Evolutionary conservation across 1,140 invertebrate genomes (phyloP).

Genomic region (Bombus haemorrhoidalis): DNA sequence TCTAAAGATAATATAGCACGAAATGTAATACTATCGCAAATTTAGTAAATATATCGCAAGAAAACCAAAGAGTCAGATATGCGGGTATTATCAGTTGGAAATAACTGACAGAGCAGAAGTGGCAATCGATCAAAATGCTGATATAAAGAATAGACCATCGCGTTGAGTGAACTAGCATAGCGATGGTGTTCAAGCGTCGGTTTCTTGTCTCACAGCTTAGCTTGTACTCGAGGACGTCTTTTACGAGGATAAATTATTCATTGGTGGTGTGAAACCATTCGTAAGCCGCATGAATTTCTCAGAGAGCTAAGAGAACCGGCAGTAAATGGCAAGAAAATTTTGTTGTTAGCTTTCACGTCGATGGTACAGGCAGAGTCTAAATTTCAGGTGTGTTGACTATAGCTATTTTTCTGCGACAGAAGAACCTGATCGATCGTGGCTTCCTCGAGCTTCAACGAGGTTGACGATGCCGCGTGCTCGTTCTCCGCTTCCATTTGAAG

Average conservation of each 20-base stretch:
- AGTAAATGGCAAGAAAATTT: background rate
- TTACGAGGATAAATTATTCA: conserved; percentile 27
- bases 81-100: background rate
- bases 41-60: background rate
- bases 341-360: background rate
- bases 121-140: background rate
- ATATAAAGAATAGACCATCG: background rate
- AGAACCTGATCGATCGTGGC: conserved; percentile 9
- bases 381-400: background rate
- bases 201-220: background rate
- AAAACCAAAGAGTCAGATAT: too few species aligned
- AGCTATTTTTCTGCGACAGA: background rate
- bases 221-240: background rate
- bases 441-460: conserved; percentile 10
- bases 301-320: too few species aligned
- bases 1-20: background rate
- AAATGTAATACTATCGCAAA: background rate
- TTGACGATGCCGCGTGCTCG: background rate
- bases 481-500: conserved; percentile 2
- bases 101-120: background rate
- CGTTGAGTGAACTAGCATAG: background rate
- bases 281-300: background rate
- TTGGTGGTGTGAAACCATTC: background rate
- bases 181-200: background rate
- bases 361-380: too few species aligned